Conservation (phyloP, 2,797 vertebrate genomes). For the Bradypodion pumilum region DNA sequence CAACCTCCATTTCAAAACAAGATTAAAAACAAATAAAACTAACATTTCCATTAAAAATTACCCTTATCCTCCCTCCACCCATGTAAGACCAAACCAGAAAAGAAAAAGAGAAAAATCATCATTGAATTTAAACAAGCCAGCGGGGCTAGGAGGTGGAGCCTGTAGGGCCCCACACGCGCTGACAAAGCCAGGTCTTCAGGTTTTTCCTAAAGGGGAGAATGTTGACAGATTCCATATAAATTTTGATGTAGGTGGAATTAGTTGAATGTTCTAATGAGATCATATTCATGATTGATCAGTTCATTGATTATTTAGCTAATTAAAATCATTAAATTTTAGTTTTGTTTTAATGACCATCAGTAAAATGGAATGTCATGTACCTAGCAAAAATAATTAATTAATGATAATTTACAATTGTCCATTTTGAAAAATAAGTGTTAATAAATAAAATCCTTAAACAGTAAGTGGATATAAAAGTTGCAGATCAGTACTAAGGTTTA, state of each 20-base stretch:
- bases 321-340: constrained; percentile 24
- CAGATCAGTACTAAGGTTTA: background rate
- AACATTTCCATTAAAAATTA: no score
- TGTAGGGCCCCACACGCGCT: no score
- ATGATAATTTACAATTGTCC: constrained; percentile 8
- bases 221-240: constrained; percentile 1
- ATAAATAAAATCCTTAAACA: background rate
- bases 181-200: no score
- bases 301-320: constrained; percentile 19
- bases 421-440: background rate
- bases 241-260: constrained; percentile 25
- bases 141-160: no score
- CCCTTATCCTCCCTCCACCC: no score
- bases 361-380: background rate
- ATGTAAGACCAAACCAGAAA: no score
- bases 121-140: no score
- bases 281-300: constrained; percentile 12
- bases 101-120: no score
- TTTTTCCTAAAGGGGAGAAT: no score
- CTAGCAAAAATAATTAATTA: constrained; percentile 17
- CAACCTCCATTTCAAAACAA: no score
- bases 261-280: constrained; percentile 5
- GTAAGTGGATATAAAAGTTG: background rate
- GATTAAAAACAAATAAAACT: no score
- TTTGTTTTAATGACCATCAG: constrained; percentile 6